Percentiles rank a stretch among this genome's conserved stretches.
Conservation (phyloP, 2,797 vertebrate genomes). For the Danio kyathit region DNA sequence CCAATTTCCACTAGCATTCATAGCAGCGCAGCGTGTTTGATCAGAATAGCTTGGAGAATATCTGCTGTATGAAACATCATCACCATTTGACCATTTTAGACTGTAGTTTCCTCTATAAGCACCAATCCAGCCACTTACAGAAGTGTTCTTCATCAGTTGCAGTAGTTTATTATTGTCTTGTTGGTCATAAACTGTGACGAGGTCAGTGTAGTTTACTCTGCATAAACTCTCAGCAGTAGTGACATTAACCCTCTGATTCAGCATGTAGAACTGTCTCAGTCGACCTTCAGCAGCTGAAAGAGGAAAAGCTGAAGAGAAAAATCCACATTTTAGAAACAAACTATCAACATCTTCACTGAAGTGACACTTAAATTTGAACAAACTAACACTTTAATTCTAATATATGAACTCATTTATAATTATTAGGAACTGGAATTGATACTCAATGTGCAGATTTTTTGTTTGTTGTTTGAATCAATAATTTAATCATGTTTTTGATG, state of each 20-base stretch:
- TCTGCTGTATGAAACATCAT: accelerated
- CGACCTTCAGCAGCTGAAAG: neutral
- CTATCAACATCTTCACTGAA: no score
- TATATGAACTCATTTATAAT: no score
- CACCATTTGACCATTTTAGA: slow-evolving; percentile 57
- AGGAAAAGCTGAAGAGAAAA: neutral
- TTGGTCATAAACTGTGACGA: slow-evolving; percentile 59
- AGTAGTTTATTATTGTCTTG: accelerated
- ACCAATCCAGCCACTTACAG: slow-evolving; percentile 54
- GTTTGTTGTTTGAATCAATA: no score
- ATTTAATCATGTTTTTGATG: no score
- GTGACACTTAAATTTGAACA: no score
- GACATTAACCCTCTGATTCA: no score
- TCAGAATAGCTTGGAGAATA: accelerated
- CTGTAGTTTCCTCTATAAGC: accelerated
- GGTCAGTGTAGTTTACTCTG: accelerated
- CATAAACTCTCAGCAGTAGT: neutral
- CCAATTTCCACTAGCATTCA: neutral
- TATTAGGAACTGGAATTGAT: no score
- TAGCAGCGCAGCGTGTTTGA: neutral
- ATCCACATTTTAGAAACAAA: no score
- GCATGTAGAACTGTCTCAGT: neutral
- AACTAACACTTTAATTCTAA: no score
- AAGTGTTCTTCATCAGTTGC: neutral
- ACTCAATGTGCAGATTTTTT: no score